Base-by-base conservation (phyloP, 2,797 vertebrate genomes). In the Champsocephalus gunnari region DNA sequence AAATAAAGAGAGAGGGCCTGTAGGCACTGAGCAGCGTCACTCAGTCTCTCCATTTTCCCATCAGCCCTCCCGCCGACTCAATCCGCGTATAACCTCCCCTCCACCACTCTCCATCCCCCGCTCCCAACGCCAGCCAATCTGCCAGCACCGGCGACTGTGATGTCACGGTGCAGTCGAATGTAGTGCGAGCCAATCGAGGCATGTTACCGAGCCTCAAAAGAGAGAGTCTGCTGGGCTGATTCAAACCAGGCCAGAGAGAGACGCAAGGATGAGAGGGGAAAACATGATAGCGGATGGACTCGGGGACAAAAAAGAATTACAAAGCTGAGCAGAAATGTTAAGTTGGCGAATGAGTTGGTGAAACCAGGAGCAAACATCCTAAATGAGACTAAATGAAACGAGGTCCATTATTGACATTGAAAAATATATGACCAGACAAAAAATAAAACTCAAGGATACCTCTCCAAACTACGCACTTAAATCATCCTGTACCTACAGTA, bases 121-220 rank as follows among this genome's bases (percentile, higher is more conserved):
- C 82, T 79, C 65, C 57, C 55, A 43, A 72, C 53, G 17, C 62
- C 75, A 75, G 81, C 94, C 94, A 94, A 95, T 93, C 87, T n/a
- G 55, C 49, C 5, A 17, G 47, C 84, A 75, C 73, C 32, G 79
- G 76, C 54, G 58, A 67, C 74, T 19, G 78, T 94, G 93, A 95
- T 85, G 92, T 95, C 95, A 95, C 85, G 60, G 92, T 92, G 92
- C 93, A 95, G 94, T 93, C 88, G 78, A 93, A 93, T 93, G 93
- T 92, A 76, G 81, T 65, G 79, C 44, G 80, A 94, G 92, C 93
- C 94, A 95, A 95, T 95, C 85, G 43, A 83, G 87, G 77, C 84
- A 88, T 85, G 92, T 93, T 94, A 91, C 92, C 41, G 88, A 92
- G 92, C 86, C 88, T 87, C 82, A 74, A 90, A 81, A 93, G 82